These are phyloP conservation scores for Pachliopta kotzebuea DNA, from an alignment of 2,888 invertebrate genomes.

Conservation along the genomic window DNA sequence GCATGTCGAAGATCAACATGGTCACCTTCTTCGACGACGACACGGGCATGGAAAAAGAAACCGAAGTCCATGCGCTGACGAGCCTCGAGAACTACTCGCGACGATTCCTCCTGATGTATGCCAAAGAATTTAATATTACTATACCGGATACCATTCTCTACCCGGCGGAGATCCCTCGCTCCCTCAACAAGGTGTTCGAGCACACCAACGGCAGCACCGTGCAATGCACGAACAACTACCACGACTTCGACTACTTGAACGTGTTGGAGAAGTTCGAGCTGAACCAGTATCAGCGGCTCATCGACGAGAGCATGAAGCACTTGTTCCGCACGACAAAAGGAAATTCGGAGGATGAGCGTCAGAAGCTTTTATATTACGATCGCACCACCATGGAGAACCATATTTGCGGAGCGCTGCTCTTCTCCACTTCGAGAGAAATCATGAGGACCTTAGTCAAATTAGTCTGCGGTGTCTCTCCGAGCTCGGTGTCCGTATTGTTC, in stretches of 20 bases:
- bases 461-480: slow-evolving; percentile 60
- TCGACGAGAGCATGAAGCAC: slow-evolving; percentile 55
- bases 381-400: slow-evolving; percentile 66
- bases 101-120: slow-evolving; percentile 51
- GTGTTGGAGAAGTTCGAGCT: slow-evolving; percentile 63
- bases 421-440: slow-evolving; percentile 59
- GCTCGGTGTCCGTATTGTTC: slow-evolving; percentile 64
- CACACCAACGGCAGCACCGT: slow-evolving; percentile 54
- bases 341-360: slow-evolving; percentile 40
- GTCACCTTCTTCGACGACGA: slow-evolving; percentile 52
- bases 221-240: slow-evolving; percentile 49
- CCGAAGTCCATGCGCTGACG: slow-evolving; percentile 36
- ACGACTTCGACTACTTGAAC: slow-evolving; percentile 60
- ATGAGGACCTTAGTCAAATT: slow-evolving; percentile 64
- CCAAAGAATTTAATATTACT: slow-evolving; percentile 57
- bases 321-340: slow-evolving; percentile 50
- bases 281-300: slow-evolving; percentile 59
- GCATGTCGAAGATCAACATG: slow-evolving; percentile 50
- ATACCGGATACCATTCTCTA: slow-evolving; percentile 54
- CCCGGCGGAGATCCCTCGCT: slow-evolving; percentile 40
- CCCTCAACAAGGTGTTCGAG: slow-evolving; percentile 61
- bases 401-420: slow-evolving; percentile 55
- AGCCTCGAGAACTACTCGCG: slow-evolving; percentile 49
- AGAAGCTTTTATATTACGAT: slow-evolving; percentile 56
- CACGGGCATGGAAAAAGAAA: slow-evolving; percentile 23